Evolutionary conservation across 2,797 vertebrate species (phyloP), one percentile per base, ranked within the genome.

Genomic region (Cossypha dichroa): DNA sequence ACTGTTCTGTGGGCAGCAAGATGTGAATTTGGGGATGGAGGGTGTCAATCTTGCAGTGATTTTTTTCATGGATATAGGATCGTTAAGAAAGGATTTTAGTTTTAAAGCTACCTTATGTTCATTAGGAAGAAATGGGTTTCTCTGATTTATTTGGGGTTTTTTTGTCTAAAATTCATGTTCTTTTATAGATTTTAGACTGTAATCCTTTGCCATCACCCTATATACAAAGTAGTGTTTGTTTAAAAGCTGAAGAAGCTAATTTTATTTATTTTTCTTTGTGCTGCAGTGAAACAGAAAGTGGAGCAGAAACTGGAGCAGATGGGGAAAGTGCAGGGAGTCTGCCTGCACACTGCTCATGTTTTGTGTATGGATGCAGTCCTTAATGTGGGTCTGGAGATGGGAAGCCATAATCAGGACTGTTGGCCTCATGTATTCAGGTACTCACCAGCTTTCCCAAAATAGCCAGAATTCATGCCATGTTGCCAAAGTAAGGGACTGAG

Each of bases 361-460:
- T 94, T 99, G 94, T 99, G 99, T 94, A 99, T 99, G 99, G 99
- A 99, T 41, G 99, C 99, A 94, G 99, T 99, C 94, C 98, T 99
- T 89, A 99, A 98, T 8, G 99, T 99, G 34, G 99, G 99, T 11
- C 97, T 99, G 97, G 99, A 99, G 97, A 99, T 99, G 99, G 99
- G 99, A 85, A 99, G 99, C 96, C 99, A 99, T 98, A 99, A 99
- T 97, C 98, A 98, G 19, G 99, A 99, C 97, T 99, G 99, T 98
- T 99, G 99, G 99, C 99, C 99, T 1, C 99, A 99, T 4, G 98
- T 99, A 66, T 99, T 99, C 98, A 99, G 99, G 99, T 99, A 97
- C 33, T 85, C 22, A 43, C 12, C 12, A 73, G 20, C 15, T 90
- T 88, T 88, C 21, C 18, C 48, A 41, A 83, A 87, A 64, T 15